Base-by-base conservation (phyloP, 2,797 vertebrate genomes). In the Chaunax sp. region DNA sequence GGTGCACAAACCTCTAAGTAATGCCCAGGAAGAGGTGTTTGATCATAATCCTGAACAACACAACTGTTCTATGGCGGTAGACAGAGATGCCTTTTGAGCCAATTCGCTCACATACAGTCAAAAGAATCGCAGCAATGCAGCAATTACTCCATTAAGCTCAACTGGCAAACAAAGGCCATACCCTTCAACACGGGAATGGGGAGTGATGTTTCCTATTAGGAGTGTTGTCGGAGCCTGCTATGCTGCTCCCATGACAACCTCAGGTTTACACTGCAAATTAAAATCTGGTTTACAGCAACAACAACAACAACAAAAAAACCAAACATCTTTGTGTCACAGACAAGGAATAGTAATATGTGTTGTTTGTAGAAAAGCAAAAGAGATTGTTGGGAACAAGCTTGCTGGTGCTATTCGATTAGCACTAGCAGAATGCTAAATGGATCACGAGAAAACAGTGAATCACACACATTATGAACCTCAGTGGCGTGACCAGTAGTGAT, bases 151-250 rank as follows among this genome's bases (percentile, higher is more conserved):
- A 83, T 82, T 67, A 54, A 52, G 20, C 20, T 38, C 30, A 28
- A 54, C 52, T 30, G 59, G 28, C 47, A 47, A 40, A 64, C 75
- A 73, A 77, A 78, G 69, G 33, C 58, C 58, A 7, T 37, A 60
- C 50, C 67, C 76, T 80, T 60, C 66, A 72, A 66, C 69, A 52
- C 13, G 11, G 9, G 58, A 52, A 54, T 54, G 46, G 26, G 64
- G 64, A 62, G 68, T 49, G 56, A 64, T 60, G 80, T 60, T 64
- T 68, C 60, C 70, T 57, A 74, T 77, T 78, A 77, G 79, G 3
- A 19, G 38, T 35, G 41, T 45, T 69, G 46, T 81, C 44, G 22
- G 35, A 37, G 38, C 11, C 61, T 56, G 25, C 72, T 44, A 69
- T 49, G 9, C 53, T 13, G 78, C 58, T 81, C 15, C 72, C 75